Evolutionary conservation across 2,113 vertebrate species (phyloP).

Genomic region (Petromus typicus): DNA sequence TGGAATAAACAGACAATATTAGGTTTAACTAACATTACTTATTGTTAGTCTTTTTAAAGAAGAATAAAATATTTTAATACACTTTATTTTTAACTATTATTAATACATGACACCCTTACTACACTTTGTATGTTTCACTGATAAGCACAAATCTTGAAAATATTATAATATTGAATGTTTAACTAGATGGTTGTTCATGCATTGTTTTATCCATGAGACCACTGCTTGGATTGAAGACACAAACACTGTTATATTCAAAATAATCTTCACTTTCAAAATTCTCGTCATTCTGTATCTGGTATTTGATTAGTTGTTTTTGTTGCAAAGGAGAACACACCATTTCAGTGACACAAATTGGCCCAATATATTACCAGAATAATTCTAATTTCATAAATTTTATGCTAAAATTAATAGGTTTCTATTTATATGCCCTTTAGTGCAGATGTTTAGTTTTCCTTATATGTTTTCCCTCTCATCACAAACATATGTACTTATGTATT

Average conservation of each 20-base stretch:
- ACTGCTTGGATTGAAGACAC: not conserved
- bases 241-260: not conserved
- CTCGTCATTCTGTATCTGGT: not conserved
- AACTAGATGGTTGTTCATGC: not conserved
- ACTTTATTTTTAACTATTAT: not conserved
- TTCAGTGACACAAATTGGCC: not conserved
- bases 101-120: not conserved
- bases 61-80: not conserved
- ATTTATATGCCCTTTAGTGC: too few species aligned
- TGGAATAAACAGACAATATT: too few species aligned
- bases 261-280: not conserved
- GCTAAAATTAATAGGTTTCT: too few species aligned
- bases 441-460: too few species aligned
- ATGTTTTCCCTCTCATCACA: too few species aligned
- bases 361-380: not conserved
- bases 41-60: not conserved
- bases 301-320: not conserved
- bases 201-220: not conserved
- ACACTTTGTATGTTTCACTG: not conserved
- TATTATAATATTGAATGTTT: not conserved
- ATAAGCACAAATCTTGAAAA: not conserved
- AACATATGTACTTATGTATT: too few species aligned
- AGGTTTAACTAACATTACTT: not conserved
- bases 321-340: not conserved
- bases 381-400: conserved; percentile 29